Percentiles rank a stretch among this genome's conserved stretches.
Evolutionary conservation across 2,888 invertebrate species (phyloP).

Genomic region (Stenodera caucasica): DNA sequence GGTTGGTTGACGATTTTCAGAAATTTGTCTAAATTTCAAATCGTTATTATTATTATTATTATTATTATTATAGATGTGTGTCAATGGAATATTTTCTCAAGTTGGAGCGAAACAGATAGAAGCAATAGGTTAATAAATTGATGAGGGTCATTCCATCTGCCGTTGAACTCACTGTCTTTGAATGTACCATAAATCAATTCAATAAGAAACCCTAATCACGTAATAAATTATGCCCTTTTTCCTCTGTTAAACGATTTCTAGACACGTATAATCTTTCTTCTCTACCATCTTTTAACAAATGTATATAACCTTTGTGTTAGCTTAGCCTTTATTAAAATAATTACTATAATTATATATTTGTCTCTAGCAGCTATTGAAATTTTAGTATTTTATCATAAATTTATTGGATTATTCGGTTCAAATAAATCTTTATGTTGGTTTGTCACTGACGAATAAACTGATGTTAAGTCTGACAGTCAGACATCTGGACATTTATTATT

Average conservation of each 20-base stretch:
- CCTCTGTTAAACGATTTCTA: conserved; percentile 11
- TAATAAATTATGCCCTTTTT: conserved; percentile 10
- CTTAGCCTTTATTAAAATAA: conserved; percentile 16
- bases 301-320: background rate
- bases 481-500: conserved; percentile 13
- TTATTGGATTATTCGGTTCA: conserved; percentile 24
- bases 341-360: conserved; percentile 16
- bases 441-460: conserved; percentile 18
- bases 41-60: background rate
- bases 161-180: background rate
- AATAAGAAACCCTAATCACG: conserved; percentile 14
- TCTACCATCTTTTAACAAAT: conserved; percentile 5
- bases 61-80: background rate
- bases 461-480: conserved; percentile 15
- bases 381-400: conserved; percentile 6
- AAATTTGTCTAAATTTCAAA: background rate
- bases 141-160: background rate
- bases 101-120: too few species aligned
- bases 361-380: background rate
- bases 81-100: too few species aligned
- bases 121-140: background rate
- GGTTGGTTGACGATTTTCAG: too few species aligned
- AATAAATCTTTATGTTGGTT: conserved; percentile 23
- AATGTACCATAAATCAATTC: conserved; percentile 11
- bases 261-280: conserved; percentile 15